These are phyloP conservation scores for Copidosoma aretas DNA, from an alignment of 2,888 invertebrate species.

Conservation along the genomic window DNA sequence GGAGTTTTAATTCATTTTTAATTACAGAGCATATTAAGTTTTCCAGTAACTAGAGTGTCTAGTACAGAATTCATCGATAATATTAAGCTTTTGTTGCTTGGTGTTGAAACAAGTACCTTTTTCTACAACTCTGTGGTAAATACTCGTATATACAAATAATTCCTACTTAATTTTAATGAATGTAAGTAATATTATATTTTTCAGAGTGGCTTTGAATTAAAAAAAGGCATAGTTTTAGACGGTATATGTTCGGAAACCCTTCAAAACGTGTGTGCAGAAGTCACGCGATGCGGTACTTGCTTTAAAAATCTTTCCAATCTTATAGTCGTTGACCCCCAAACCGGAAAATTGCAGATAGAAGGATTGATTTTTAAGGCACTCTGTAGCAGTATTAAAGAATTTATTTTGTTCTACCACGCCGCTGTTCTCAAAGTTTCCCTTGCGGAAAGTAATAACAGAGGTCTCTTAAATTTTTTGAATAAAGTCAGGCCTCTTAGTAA, in stretches of 20 bases:
- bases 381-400: slow-evolving; percentile 56
- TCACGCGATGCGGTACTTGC: slow-evolving; percentile 57
- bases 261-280: slow-evolving; percentile 47
- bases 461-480: slow-evolving; percentile 48
- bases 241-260: slow-evolving; percentile 50
- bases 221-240: slow-evolving; percentile 48
- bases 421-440: slow-evolving; percentile 51
- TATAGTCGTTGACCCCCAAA: slow-evolving; percentile 46
- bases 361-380: slow-evolving; percentile 59
- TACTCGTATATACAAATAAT: slow-evolving; percentile 1
- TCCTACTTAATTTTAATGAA: neutral
- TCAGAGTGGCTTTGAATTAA: slow-evolving; percentile 51
- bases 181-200: slow-evolving; percentile 19
- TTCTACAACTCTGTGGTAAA: slow-evolving; percentile 47
- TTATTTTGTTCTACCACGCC: slow-evolving; percentile 56
- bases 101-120: slow-evolving; percentile 56
- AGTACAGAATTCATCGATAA: slow-evolving; percentile 50
- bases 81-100: slow-evolving; percentile 54
- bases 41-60: slow-evolving; percentile 47
- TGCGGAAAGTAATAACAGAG: slow-evolving; percentile 37
- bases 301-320: slow-evolving; percentile 52
- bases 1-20: neutral
- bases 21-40: slow-evolving; percentile 31
- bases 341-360: slow-evolving; percentile 50
- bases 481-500: slow-evolving; percentile 51